phyloP scores from a whole-genome alignment of 1,140 invertebrate genomes.

The Aphelenchoides fujianensis region DNA sequence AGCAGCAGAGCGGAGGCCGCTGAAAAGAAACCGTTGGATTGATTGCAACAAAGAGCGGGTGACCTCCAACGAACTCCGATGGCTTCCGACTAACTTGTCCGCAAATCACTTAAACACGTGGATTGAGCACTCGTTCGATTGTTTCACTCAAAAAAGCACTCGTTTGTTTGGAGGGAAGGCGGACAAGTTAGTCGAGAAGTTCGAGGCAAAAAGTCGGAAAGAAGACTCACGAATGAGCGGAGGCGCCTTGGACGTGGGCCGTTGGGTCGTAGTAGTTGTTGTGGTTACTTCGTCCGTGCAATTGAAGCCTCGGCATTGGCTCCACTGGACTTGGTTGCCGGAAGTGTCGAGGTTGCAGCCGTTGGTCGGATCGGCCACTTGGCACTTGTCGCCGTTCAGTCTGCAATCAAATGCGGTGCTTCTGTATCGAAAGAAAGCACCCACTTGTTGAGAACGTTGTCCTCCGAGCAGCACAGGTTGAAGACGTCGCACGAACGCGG shows the following conservation, averaged over 20 bases:
- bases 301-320: slow-evolving; percentile 35
- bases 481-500: slow-evolving; percentile 29
- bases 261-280: slow-evolving; percentile 31
- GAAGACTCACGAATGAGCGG: not conserved
- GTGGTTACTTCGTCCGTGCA: slow-evolving; percentile 39
- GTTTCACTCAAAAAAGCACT: not conserved
- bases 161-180: not conserved
- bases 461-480: slow-evolving; percentile 31
- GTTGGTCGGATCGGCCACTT: slow-evolving; percentile 26
- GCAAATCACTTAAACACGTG: slow-evolving; percentile 5
- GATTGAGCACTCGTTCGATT: not conserved
- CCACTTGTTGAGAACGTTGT: slow-evolving; percentile 31
- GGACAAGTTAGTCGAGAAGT: not conserved
- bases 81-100: not conserved
- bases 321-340: not conserved
- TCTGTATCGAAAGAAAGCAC: too few species aligned
- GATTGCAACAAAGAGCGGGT: not conserved
- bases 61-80: not conserved
- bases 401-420: not conserved
- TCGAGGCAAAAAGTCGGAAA: not conserved
- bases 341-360: slow-evolving; percentile 29
- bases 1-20: not conserved
- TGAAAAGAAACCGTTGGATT: too few species aligned
- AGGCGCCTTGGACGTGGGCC: not conserved
- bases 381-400: slow-evolving; percentile 32